Percentiles rank a stretch among this genome's conserved stretches.
Conservation (phyloP, 2,888 invertebrate species). For the Plebejus melissa region DNA sequence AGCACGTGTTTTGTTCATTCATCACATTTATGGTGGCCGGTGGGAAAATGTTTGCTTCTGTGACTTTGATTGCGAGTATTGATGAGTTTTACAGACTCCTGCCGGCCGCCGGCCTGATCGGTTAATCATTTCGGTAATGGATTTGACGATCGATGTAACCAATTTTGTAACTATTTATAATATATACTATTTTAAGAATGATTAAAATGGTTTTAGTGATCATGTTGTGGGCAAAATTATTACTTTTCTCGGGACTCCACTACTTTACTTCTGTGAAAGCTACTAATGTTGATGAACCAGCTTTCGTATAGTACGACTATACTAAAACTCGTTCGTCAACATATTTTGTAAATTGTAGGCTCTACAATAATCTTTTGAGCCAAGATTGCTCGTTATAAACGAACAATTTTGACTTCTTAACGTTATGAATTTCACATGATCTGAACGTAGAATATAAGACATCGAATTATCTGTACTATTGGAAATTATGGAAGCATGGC, state of each 20-base stretch:
- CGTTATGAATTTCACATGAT: background rate
- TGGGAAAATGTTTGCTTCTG: slow-evolving; percentile 72
- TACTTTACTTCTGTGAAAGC: background rate
- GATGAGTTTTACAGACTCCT: slow-evolving; percentile 11
- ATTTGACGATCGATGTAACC: background rate
- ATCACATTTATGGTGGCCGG: slow-evolving; percentile 76
- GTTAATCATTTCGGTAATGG: background rate
- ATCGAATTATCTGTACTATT: slow-evolving; percentile 2
- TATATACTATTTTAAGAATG: background rate
- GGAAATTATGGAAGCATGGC: slow-evolving; percentile 22
- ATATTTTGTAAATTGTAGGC: background rate
- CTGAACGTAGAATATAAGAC: background rate
- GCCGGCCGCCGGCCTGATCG: background rate
- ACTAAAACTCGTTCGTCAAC: background rate
- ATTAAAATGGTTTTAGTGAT: background rate
- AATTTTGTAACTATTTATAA: background rate
- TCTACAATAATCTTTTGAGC: background rate
- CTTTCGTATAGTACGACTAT: background rate
- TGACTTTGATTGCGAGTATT: slow-evolving; percentile 28
- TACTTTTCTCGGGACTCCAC: background rate
- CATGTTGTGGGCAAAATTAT: too few species aligned
- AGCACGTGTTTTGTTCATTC: slow-evolving; percentile 79
- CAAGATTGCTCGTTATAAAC: background rate
- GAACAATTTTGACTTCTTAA: background rate
- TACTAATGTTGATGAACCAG: background rate